Base-by-base conservation (phyloP, 2,888 invertebrate genomes). In the Eurytoma californica region DNA sequence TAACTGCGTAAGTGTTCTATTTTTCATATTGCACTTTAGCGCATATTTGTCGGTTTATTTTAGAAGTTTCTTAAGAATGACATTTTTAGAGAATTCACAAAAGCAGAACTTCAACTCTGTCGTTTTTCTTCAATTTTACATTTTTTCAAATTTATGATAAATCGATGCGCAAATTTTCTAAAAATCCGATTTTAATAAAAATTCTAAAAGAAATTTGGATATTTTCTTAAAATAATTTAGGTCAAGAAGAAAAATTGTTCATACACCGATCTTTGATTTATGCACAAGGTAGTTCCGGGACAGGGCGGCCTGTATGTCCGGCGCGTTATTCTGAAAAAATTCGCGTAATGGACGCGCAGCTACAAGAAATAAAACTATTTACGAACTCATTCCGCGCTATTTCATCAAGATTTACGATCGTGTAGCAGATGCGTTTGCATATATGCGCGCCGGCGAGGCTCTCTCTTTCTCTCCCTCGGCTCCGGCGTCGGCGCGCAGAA, bases 371-470 rank as follows among this genome's bases (percentile, higher is more conserved):
- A 77, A 80, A 80, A 80, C 80, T 80, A 77, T 80, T 80, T 80
- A 80, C 73, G 70, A 83, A 81, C 80, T 82, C 68, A 80, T 78
- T 83, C 77, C 83, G 80, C 77, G 82, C 83, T 85, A 85, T 84
- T 86, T 86, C 84, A 81, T 85, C 83, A 80, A 82, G 84, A 83
- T 85, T 85, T 84, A 84, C 84, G 83, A 83, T 77, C 66, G 65
- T 77, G 80, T 77, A 74, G 18, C 80, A 80, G 75, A 82, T 82
- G 77, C 72, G 80, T 84, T 85, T 85, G 84, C 84, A 84, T 85
- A 83, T 83, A 82, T 74, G 78, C 76, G 78, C 76, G 72, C 82
- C 70, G 39, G 75, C 74, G 73, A 73, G 70, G 24, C 24, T 60
- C 58, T 24, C 63, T 18, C 30, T 60, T 51, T 24, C 67, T 49